These are phyloP conservation scores for Anthopleura sola DNA, from an alignment of 64 coral and sea anemone genomes.

Conservation along the genomic window DNA sequence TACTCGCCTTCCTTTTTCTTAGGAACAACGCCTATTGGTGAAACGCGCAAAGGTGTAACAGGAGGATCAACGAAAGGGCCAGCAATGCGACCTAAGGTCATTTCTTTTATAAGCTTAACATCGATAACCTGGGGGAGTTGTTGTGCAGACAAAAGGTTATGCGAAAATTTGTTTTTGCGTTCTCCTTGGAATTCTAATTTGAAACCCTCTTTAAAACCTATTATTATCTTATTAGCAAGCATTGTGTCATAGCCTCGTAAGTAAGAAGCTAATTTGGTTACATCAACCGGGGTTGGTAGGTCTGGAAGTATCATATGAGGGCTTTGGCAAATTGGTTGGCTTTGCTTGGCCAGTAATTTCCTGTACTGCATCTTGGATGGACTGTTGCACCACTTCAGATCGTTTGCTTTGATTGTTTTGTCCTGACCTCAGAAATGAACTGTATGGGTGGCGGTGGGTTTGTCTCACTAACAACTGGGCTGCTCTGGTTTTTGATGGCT, in stretches of 20 bases:
- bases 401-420: neutral
- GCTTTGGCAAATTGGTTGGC: too few species aligned
- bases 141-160: slow-evolving; percentile 9
- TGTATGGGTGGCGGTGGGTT: neutral
- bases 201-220: slow-evolving; percentile 43
- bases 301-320: too few species aligned
- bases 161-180: too few species aligned
- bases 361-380: neutral
- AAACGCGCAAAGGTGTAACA: slow-evolving; percentile 9
- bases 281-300: slow-evolving; percentile 32
- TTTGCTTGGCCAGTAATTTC: neutral
- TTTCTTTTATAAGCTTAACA: slow-evolving; percentile 32
- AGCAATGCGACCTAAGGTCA: slow-evolving; percentile 4
- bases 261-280: slow-evolving; percentile 9
- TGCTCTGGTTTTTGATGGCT: neutral
- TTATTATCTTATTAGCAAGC: neutral
- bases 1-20: slow-evolving; percentile 43
- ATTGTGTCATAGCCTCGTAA: slow-evolving; percentile 18
- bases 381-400: neutral
- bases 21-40: slow-evolving; percentile 38
- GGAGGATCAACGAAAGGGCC: slow-evolving; percentile 32
- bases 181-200: neutral
- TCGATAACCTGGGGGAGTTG: slow-evolving; percentile 19
- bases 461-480: neutral
- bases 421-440: neutral